Base-by-base conservation (phyloP, 2,888 invertebrate genomes). In the Drosophila nr. perissopoda region DNA sequence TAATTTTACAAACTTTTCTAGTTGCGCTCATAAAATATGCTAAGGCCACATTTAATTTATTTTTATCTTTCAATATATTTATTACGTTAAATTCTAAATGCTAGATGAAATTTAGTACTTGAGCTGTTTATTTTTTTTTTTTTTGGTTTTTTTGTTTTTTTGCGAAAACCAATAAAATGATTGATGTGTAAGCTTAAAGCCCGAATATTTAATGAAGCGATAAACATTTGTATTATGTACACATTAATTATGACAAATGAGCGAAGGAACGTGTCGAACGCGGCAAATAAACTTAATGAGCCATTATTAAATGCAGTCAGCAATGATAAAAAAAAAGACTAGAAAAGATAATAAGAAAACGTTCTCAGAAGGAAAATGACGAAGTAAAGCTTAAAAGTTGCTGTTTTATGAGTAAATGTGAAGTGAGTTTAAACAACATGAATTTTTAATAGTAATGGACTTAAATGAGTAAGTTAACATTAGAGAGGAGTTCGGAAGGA, bases 41-140 rank as follows among this genome's bases (percentile, higher is more conserved):
- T 88, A 88, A 88, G 87, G 87, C 87, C 87, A 88, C 87, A 80
- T 88, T 88, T 76, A 85, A 88, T 86, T 29, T 57, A 54, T 56
- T 34, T 18, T 82, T 71, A 67, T 57, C 57, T 72, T 73, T 73
- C 59, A 56, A 56, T 51, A 59, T 61, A 64, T 63, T 46, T 54
- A 29, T 29, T 27, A 2, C 11, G 16, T 8, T 46, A 4, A 66
- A 59, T 40, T 61, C 68, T 72, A 68, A 68, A 71, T 57, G 59
- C 74, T 74, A 61, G 64, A 62, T 53, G 64, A 64, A 69, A 65
- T 74, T 56, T 60, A 52, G 29, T 59, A 57, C 60, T 72, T 76
- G 80, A 79, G 76, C 76, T 54, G 59, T 11, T 51, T 34, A 42
- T 38, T 51, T 33, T 48, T 29, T 31, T 34, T 48, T 38, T 51